Base-by-base conservation (phyloP, 2,113 vertebrate genomes). In the Nothocercus nigrocapillus region DNA sequence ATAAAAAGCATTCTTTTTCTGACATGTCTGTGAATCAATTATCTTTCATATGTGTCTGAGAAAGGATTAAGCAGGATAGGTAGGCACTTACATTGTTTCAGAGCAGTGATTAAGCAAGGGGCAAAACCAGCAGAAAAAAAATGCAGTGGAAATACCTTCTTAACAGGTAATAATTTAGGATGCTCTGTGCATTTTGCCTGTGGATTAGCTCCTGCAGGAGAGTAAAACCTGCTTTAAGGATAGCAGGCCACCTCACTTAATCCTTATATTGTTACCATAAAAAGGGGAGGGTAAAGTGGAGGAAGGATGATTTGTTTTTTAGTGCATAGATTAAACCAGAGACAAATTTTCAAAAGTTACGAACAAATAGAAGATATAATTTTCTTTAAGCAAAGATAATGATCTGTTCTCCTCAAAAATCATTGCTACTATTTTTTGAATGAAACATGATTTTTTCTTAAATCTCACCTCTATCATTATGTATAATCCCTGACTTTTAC, bases 391-490 rank as follows among this genome's bases (percentile, higher is more conserved):
- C 4, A 79, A 53, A 30, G 7, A 56, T 86, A 47, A 51, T 42
- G 0, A 36, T 40, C 1, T 15, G 54, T 79, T 59, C 3, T 64
- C 19, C 2, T 9, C 7, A 45, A 67, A 67, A 32, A 32, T 68
- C 44, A 24, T 75, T 75, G 25, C 32, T 51, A 42, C 76, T 83
- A 34, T 32, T 81, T 75, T 80, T 51, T 30, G 8, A 59, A 16
- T 67, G 6, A 54, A 93, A 68, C 13, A n/a, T 53, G 8, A 11
- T 61, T 75, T 54, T 12, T 87, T 79, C 18, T 68, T 30, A 34
- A 82, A 17, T 24, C 45, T 25, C 25, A 64, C 30, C 19, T 68
- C 3, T 80, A 2, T 12, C 5, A 2, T 76, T 87, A 49, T 11
- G 59, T 9, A 82, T 22, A 69, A 79, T 82, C 14, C 1, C 8